Conservation (phyloP, 1,140 invertebrate genomes). For the Orussus abietinus region DNA sequence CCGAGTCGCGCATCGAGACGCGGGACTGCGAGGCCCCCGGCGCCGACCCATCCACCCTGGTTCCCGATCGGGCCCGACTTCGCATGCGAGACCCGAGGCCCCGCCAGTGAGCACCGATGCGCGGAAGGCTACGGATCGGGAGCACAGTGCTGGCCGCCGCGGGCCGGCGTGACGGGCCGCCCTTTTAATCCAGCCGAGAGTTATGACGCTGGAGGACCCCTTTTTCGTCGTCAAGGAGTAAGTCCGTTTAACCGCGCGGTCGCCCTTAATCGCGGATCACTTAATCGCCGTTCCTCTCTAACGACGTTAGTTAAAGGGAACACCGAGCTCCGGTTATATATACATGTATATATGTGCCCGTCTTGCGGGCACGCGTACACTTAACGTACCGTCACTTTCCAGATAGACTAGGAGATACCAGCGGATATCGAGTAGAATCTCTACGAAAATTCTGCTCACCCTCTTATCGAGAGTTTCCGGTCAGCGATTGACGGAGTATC, state of each 20-base stretch:
- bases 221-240: conserved; percentile 96
- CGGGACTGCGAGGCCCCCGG: conserved; percentile 18
- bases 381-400: too few relatives aligned
- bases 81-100: conserved; percentile 12
- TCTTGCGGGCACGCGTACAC: too few relatives aligned
- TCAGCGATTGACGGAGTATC: too few relatives aligned
- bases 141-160: conserved; percentile 42
- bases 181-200: conserved; percentile 48
- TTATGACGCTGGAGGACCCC: conserved; percentile 92
- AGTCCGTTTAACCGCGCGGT: conserved; percentile 49
- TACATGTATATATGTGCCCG: too few relatives aligned
- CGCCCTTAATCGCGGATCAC: not conserved
- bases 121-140: conserved; percentile 30
- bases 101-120: conserved; percentile 36
- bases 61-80: conserved; percentile 11
- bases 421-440: conserved; percentile 6
- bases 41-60: conserved; percentile 23
- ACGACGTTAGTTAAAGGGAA: not conserved
- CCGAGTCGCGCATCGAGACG: too few relatives aligned
- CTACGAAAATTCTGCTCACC: too few relatives aligned
- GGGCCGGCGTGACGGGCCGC: conserved; percentile 44
- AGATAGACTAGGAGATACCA: not conserved
- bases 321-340: too few relatives aligned
- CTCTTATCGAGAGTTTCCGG: too few relatives aligned
- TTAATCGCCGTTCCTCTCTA: not conserved